phyloP scores from a whole-genome alignment of 2,113 vertebrate genomes.

The Gymnobelideus leadbeateri region DNA sequence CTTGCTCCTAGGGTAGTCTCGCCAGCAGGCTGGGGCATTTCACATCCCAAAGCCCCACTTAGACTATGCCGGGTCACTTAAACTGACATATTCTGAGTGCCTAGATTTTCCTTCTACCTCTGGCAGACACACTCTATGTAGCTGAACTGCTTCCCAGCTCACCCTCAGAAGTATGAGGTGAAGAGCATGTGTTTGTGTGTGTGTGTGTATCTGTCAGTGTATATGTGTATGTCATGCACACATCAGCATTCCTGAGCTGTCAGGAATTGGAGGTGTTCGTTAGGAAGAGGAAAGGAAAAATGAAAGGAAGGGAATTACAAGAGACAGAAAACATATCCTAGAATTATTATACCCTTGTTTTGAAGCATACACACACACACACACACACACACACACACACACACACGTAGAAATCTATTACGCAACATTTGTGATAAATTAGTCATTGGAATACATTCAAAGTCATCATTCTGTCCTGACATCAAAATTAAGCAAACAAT shows the following conservation, averaged over 20 bases:
- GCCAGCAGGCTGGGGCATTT: background rate
- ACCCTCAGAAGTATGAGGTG: background rate
- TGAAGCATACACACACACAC: background rate
- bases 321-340: background rate
- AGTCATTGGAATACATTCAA: background rate
- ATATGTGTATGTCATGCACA: background rate
- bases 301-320: background rate
- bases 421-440: background rate
- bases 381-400: background rate
- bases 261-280: background rate
- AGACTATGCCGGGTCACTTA: background rate
- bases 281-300: background rate
- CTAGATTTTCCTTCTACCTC: background rate
- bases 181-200: background rate
- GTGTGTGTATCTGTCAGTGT: no score
- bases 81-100: background rate
- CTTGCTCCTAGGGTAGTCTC: background rate
- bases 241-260: background rate
- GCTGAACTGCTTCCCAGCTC: background rate
- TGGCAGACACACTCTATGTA: background rate
- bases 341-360: background rate
- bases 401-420: background rate
- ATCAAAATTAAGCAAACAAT: background rate
- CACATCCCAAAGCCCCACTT: background rate
- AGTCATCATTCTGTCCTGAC: background rate